Conservation (phyloP, 2,113 vertebrate genomes). For the Canis aureus region DNA sequence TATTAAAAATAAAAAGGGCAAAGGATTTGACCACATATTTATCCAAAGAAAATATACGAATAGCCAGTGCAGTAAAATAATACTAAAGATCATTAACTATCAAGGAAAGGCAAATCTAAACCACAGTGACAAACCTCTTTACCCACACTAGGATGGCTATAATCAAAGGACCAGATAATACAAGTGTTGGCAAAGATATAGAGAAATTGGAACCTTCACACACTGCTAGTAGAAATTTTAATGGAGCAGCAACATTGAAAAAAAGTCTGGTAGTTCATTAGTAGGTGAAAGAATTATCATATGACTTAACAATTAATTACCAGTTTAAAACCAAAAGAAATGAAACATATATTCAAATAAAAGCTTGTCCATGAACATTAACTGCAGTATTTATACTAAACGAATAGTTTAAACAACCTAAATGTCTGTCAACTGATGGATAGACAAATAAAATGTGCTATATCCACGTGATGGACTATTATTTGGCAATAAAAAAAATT, state of each 20-base stretch:
- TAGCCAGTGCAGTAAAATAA: background rate
- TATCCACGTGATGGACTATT: background rate
- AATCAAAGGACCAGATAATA: background rate
- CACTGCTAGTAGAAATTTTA: background rate
- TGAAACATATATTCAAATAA: background rate
- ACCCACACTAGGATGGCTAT: background rate
- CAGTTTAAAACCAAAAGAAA: background rate
- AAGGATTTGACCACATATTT: background rate
- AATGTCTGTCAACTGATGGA: background rate
- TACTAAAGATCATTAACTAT: background rate
- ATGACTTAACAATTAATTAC: background rate
- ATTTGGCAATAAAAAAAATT: slow-evolving; percentile 5
- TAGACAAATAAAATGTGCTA: background rate
- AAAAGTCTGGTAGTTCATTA: background rate
- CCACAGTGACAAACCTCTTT: background rate
- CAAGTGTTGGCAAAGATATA: background rate
- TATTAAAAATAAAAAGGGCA: background rate
- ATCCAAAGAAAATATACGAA: background rate
- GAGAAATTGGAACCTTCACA: background rate
- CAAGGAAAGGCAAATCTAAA: background rate
- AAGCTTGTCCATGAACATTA: background rate
- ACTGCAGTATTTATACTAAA: background rate
- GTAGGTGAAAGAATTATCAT: slow-evolving; percentile 13
- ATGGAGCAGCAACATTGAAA: background rate
- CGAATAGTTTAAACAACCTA: background rate